These are phyloP conservation scores for Ellobium chinense DNA, from an alignment of 2,888 invertebrate genomes.

Conservation along the genomic window DNA sequence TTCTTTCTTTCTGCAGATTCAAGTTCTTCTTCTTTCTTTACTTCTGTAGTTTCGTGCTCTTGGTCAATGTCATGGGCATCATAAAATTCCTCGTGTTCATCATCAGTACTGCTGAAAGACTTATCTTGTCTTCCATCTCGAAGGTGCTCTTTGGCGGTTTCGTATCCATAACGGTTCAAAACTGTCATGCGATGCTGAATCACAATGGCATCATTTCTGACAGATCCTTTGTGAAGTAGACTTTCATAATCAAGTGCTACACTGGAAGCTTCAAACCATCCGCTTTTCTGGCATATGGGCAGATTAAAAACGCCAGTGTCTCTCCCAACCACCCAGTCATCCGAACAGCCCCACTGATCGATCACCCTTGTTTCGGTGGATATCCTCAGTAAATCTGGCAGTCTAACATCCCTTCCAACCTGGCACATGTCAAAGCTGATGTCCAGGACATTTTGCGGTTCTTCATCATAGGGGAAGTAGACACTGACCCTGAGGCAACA, in stretches of 20 bases:
- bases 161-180: neutral
- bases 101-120: neutral
- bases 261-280: slow-evolving; percentile 20
- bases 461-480: neutral
- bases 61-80: no score
- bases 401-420: neutral
- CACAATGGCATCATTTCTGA: neutral
- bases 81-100: neutral
- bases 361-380: slow-evolving; percentile 8
- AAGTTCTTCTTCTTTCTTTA: no score
- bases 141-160: neutral
- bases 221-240: neutral
- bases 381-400: slow-evolving; percentile 24
- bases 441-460: neutral
- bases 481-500: slow-evolving; percentile 19
- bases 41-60: no score
- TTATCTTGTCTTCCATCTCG: neutral
- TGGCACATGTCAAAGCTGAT: slow-evolving; percentile 15
- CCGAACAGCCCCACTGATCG: neutral
- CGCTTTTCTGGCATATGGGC: neutral
- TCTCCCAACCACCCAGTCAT: neutral
- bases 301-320: slow-evolving; percentile 19
- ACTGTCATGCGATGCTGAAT: neutral
- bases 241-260: neutral
- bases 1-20: no score